Evolutionary conservation across 2,888 invertebrate genomes (phyloP), one percentile per base, ranked within the genome.

Genomic region (Eulithis testata): DNA sequence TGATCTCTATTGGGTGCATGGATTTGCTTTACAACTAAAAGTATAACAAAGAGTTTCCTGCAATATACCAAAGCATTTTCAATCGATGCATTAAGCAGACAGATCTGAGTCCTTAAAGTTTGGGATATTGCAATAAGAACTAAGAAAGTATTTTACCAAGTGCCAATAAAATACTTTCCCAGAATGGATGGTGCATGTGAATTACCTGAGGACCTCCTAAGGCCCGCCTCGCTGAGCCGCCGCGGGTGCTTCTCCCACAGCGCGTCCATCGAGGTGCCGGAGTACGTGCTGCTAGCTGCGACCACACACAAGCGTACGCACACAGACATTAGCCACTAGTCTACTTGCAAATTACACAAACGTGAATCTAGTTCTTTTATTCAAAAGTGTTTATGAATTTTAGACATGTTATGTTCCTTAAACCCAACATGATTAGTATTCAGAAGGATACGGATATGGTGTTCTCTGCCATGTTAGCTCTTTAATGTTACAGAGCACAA

Each of bases 121-220:
- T 21, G 49, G 49, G 57, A 61, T 62, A 44, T 61, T 58, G 56
- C 58, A 59, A 51, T 57, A 49, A 27, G 36, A 36, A n/a, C 56
- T 8, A 51, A 47, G 57, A 68, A 68, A 68, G 55, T 27, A 8
- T 65, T 53, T 58, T 60, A 53, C 49, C n/a, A 44, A n/a, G 43
- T 55, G 60, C 11, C 36, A 43, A 66, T 68, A 65, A 71, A 62
- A 61, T 31, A 52, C 56, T 65, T 67, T 71, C 69, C 8, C 44
- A 51, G 51, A 11, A 65, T 73, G 68, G 64, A 70, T 70, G 55
- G 77, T 78, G 78, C 76, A 56, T 61, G 59, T 72, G 70, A 76
- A 74, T 91, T 95, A 96, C 96, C 96, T 95, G 96, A 96, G 82
- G 95, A 95, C 88, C 96, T 94, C 81, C 96, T 94, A 76, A 96